Evolutionary conservation across 2,888 invertebrate genomes (phyloP).

Genomic region (Dicycla oo): DNA sequence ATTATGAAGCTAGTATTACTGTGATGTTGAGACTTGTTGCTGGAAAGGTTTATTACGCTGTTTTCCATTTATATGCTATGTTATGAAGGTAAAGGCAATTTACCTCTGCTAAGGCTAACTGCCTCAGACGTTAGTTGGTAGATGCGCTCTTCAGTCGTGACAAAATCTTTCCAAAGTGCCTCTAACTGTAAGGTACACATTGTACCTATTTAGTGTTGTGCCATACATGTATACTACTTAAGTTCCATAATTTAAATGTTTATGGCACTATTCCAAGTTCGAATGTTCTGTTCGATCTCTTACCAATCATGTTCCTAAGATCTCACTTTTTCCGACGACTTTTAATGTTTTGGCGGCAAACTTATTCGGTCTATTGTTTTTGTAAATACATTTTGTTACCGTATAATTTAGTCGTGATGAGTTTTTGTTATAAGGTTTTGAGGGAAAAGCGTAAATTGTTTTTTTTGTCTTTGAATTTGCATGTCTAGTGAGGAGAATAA

Average conservation of each 20-base stretch:
- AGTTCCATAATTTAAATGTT: conserved; percentile 64
- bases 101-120: conserved; percentile 1
- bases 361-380: conserved; percentile 66
- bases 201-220: conserved; percentile 75
- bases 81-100: conserved; percentile 8
- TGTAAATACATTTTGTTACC: conserved; percentile 85
- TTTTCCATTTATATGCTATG: conserved; percentile 12
- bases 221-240: conserved; percentile 72
- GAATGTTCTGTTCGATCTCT: conserved; percentile 72
- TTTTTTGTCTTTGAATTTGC: conserved; percentile 86
- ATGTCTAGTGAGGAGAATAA: conserved; percentile 89
- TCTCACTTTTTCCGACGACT: conserved; percentile 69
- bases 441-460: conserved; percentile 76
- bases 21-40: conserved; percentile 23
- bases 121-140: conserved; percentile 2
- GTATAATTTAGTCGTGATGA: conserved; percentile 77
- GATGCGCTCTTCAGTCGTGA: conserved; percentile 63
- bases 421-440: conserved; percentile 77
- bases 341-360: conserved; percentile 62
- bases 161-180: conserved; percentile 77
- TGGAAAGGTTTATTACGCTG: conserved; percentile 16
- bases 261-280: conserved; percentile 67
- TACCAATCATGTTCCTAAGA: conserved; percentile 76
- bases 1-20: conserved; percentile 27
- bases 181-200: conserved; percentile 75